Conservation (phyloP, 2,113 vertebrate species). For the Caracal caracal region DNA sequence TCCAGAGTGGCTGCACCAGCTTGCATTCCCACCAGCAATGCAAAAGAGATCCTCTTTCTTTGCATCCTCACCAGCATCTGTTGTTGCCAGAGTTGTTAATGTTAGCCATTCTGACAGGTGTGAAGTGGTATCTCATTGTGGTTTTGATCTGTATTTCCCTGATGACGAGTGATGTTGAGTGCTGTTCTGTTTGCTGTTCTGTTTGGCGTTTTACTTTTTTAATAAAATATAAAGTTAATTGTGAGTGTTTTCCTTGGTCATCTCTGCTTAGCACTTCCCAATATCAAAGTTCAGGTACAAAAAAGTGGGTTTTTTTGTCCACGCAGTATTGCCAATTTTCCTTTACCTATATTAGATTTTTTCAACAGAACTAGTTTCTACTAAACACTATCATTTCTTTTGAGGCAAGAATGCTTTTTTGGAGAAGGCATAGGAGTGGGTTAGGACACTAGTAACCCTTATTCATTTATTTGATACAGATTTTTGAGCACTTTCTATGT, state of each 20-base stretch:
- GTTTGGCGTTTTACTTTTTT: not conserved
- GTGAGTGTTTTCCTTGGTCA: not conserved
- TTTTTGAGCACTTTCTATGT: not conserved
- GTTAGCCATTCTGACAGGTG: no score
- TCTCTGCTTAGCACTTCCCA: conserved; percentile 7
- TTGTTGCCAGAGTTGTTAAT: no score
- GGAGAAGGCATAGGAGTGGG: not conserved
- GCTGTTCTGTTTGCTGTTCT: not conserved
- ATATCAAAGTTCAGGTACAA: not conserved
- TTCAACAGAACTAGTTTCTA: conserved; percentile 4
- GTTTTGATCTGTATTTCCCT: no score
- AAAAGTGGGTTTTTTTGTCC: not conserved
- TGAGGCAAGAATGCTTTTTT: not conserved
- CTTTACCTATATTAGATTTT: not conserved
- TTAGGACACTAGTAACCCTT: not conserved
- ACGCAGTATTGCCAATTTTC: not conserved
- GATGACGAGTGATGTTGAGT: no score
- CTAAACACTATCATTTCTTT: not conserved
- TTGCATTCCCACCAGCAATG: no score
- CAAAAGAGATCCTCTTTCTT: no score
- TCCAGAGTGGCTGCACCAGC: no score
- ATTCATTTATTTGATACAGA: not conserved
- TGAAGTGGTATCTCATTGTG: no score
- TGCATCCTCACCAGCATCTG: no score
- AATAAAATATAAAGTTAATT: conserved; percentile 28